Percentiles rank a stretch among this genome's conserved stretches.
Evolutionary conservation across 2,113 vertebrate species (phyloP).

Genomic region (Phainopepla nitens): DNA sequence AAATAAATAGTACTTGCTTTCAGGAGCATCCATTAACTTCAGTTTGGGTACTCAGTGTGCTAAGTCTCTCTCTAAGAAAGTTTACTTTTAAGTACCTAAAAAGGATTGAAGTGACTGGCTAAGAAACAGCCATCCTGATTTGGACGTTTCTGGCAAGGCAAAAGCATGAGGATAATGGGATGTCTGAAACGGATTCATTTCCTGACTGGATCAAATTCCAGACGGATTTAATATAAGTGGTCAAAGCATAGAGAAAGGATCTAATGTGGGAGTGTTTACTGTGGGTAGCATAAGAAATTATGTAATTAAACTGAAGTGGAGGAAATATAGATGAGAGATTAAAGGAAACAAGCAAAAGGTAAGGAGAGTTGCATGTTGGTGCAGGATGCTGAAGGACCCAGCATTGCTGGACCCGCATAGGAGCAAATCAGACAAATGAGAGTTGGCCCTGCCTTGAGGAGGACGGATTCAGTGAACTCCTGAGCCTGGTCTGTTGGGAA

Average conservation of each 20-base stretch:
- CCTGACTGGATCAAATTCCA: slow-evolving; percentile 27
- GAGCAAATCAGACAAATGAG: neutral
- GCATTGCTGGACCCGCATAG: rapidly evolving
- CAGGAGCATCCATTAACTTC: slow-evolving; percentile 11
- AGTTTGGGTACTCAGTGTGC: neutral
- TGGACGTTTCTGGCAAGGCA: neutral
- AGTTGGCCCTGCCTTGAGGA: neutral
- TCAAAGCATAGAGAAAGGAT: neutral
- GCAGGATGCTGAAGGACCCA: neutral
- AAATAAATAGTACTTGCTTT: slow-evolving; percentile 19
- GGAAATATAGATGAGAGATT: neutral
- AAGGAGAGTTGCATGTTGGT: neutral
- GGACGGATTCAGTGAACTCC: neutral
- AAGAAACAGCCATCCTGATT: neutral
- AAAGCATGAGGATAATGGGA: neutral
- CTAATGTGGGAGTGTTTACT: neutral
- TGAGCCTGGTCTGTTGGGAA: neutral
- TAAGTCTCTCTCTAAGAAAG: neutral
- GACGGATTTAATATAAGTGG: slow-evolving; percentile 5
- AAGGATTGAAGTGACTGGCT: neutral
- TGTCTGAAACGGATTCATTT: slow-evolving; percentile 34
- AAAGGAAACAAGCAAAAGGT: neutral
- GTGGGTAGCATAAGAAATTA: neutral
- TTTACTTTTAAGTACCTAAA: slow-evolving; percentile 14
- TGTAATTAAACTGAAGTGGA: neutral